Evolutionary conservation across 2,113 vertebrate genomes (phyloP).

Genomic region (Acrocephalus kingi): DNA sequence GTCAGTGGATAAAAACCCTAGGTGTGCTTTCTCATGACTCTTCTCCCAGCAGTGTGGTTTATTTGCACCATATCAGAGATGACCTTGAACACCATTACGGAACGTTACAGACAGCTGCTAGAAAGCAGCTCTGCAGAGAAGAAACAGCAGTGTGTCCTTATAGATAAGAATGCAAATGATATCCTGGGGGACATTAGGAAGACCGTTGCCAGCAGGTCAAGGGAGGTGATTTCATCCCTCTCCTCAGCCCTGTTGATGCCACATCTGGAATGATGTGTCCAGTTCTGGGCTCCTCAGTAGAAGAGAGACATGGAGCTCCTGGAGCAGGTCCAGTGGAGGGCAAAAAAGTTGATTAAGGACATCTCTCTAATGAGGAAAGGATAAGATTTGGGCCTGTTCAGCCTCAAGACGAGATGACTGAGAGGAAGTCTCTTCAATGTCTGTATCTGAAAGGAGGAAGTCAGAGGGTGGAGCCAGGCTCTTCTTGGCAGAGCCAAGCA

Average conservation of each 20-base stretch:
- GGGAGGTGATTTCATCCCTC: neutral
- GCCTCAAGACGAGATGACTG: neutral
- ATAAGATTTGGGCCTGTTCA: neutral
- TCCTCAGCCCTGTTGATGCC: neutral
- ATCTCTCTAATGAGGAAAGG: neutral
- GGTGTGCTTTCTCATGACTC: neutral
- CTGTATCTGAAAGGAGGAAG: neutral
- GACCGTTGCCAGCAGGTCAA: neutral
- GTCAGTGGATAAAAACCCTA: rapidly evolving
- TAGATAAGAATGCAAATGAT: neutral
- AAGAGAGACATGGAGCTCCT: neutral
- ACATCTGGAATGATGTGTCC: neutral
- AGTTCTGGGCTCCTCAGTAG: neutral
- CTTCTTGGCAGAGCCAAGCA: neutral
- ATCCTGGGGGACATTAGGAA: neutral
- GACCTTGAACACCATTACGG: neutral
- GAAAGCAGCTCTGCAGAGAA: neutral
- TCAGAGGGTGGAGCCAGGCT: neutral
- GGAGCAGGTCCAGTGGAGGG: rapidly evolving
- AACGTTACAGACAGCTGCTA: too few relatives aligned
- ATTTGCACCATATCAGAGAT: neutral
- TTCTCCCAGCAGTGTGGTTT: neutral
- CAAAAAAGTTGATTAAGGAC: neutral
- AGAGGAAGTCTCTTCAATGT: neutral
- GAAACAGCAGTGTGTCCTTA: neutral